These are phyloP conservation scores for Varecia variegata DNA, from an alignment of 2,797 vertebrate species.

Conservation along the genomic window DNA sequence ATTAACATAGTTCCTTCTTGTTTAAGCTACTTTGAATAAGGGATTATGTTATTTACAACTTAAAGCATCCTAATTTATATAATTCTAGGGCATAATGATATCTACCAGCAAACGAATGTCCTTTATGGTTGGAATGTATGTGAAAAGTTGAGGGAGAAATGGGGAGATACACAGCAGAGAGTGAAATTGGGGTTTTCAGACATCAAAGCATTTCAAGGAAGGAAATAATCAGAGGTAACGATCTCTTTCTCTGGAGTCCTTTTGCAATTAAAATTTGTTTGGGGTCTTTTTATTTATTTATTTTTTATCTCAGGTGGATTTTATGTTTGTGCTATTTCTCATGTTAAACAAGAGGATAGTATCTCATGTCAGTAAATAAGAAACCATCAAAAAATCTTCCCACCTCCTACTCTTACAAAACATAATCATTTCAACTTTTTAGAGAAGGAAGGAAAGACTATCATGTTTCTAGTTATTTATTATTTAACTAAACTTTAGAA, in stretches of 20 bases:
- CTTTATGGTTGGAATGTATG: not conserved
- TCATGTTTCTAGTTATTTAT: not conserved
- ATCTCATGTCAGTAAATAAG: not conserved
- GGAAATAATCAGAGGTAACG: not conserved
- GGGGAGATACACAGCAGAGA: not conserved
- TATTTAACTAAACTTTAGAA: not conserved
- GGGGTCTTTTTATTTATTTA: not conserved
- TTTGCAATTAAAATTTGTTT: not conserved
- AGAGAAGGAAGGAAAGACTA: not conserved
- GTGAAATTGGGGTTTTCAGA: not conserved
- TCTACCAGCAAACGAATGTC: not conserved
- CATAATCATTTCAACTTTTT: not conserved
- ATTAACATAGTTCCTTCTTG: not conserved
- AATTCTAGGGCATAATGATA: not conserved
- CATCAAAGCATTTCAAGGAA: not conserved
- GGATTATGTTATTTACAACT: not conserved
- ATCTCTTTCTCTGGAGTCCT: not conserved
- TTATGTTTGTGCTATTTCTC: not conserved
- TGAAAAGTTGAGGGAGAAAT: not conserved
- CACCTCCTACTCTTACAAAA: not conserved
- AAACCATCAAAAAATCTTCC: not conserved
- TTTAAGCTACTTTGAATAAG: not conserved
- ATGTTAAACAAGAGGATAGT: not conserved
- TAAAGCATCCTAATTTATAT: not conserved
- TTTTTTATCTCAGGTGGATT: not conserved